Base-by-base conservation (phyloP, 2,113 vertebrate species). In the Tetraodon nigroviridis region DNA sequence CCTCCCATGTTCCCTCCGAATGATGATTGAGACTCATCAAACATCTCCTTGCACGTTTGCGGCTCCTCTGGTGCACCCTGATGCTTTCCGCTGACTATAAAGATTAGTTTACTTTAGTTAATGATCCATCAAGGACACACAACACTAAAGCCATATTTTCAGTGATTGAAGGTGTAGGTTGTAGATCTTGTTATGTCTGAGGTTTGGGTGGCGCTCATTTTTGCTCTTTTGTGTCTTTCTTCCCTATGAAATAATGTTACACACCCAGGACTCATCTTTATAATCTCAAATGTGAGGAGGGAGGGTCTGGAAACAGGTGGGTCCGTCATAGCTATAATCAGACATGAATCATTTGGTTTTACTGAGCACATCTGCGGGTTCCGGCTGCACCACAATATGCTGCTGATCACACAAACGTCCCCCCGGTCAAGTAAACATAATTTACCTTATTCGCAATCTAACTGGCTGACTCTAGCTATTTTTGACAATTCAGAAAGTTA, bases 61-160 rank as follows among this genome's bases (percentile, higher is more conserved):
- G 18, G 3, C 37, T 14, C 62, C 8, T 48, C 49, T 58, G 15
- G 6, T 61, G 51, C 27, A 48, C 42, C 48, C 50, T 41, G 22
- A 68, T 54, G 47, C 41, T 32, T 65, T 65, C 48, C 1, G 18
- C 45, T 22, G 50, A 72, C 73, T 56, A 73, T 84, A 82, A 81
- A 87, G 70, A 78, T 75, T 54, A 55, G 65, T 81, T 63, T 24
- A 15, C 62, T 56, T 69, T 66, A 69, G 89, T 91, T 86, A 91
- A 90, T 91, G 71, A 91, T 90, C 83, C 51, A 83, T 84, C 81
- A 88, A 76, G 71, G 80, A 69, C 73, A 71, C 49, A 11, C 20
- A 13, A 71, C 55, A 62, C 44, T 40, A 29, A 62, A 55, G 58
- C n/a, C 8, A 32, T 67, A 19, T 62, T 59, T 58, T 64, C 18